Base-by-base conservation (phyloP, 2,113 vertebrate species). In the Willisornis vidua region DNA sequence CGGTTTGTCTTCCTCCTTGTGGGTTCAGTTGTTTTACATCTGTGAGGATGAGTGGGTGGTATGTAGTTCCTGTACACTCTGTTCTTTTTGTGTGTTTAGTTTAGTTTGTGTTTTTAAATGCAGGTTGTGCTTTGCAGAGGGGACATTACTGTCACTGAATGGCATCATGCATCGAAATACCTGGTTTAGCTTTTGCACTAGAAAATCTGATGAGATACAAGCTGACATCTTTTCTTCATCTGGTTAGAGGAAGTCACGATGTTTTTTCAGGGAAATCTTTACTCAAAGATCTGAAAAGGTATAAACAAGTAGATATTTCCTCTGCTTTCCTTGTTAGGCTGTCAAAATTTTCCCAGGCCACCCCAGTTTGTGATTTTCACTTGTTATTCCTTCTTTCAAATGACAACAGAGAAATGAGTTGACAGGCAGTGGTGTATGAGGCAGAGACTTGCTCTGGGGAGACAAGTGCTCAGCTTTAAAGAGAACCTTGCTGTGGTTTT, bases 261-360 rank as follows among this genome's bases (percentile, higher is more conserved):
- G 55, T 75, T 93, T 93, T 96, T 91, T 61, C 73, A 81, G 37
- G 41, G n/a, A 77, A 85, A 67, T 73, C 59, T 94, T 87, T 72
- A 61, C 85, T 77, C 10, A 6, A 89, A 63, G 29, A 59, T 67
- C 86, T 91, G 78, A 76, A 92, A 77, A 75, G 13, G 23, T 77
- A 46, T 74, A 92, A 93, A 95, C 90, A 94, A 90, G 71, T n/a
- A 90, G 78, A 91, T 51, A 14, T 11, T 76, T 94, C 45, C 87
- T 79, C 77, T 89, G 66, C 54, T 85, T 82, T 76, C 43, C 33
- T 91, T 95, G 61, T 96, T 59, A 95, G 67, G 12, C 78, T 91
- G 91, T 94, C 89, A 95, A 29, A 55, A 76, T 73, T 54, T 94
- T 95, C 82, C 33, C 51, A 59, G 85, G 74, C 71, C 31, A 49